Conservation (phyloP, 2,797 vertebrate genomes). For the Pseudomugil tenellus region DNA sequence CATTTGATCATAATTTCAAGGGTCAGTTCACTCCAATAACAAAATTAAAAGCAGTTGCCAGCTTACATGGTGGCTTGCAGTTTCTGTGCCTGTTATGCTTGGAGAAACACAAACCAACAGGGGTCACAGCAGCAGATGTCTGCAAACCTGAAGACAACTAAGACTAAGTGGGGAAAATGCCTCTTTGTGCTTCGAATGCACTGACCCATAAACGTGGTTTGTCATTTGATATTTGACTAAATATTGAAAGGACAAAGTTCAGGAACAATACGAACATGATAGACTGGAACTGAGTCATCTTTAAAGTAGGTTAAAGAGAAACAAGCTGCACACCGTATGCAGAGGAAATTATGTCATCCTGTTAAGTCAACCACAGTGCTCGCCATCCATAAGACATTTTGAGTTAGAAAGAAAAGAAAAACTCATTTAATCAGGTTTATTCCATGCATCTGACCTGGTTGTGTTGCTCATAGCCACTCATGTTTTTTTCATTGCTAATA, state of each 20-base stretch:
- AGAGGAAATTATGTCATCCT: slow-evolving; percentile 28
- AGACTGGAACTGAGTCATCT: slow-evolving; percentile 46
- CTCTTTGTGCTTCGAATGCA: slow-evolving; percentile 35
- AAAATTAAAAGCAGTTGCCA: slow-evolving; percentile 10
- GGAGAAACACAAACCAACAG: slow-evolving; percentile 16
- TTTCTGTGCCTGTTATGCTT: slow-evolving; percentile 13
- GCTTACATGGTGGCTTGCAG: not conserved
- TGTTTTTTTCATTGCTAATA: slow-evolving; percentile 37
- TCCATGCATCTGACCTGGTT: slow-evolving; percentile 9
- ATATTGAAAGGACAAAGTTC: slow-evolving; percentile 65
- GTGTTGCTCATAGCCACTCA: slow-evolving; percentile 1
- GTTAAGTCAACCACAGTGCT: not conserved
- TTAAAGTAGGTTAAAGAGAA: slow-evolving; percentile 31
- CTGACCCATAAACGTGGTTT: slow-evolving; percentile 56
- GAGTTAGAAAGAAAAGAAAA: slow-evolving; percentile 13
- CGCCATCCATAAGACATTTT: slow-evolving; percentile 19
- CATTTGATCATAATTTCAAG: slow-evolving; percentile 14
- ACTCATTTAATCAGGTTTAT: slow-evolving; percentile 11
- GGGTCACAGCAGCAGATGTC: slow-evolving; percentile 1
- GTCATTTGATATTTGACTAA: slow-evolving; percentile 69
- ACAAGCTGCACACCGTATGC: not conserved
- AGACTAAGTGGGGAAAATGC: slow-evolving; percentile 14
- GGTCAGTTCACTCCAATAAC: slow-evolving; percentile 11
- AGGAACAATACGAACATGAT: slow-evolving; percentile 22
- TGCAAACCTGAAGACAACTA: slow-evolving; percentile 2